phyloP scores from a whole-genome alignment of 2,113 vertebrate genomes.

The Petroica traversi region DNA sequence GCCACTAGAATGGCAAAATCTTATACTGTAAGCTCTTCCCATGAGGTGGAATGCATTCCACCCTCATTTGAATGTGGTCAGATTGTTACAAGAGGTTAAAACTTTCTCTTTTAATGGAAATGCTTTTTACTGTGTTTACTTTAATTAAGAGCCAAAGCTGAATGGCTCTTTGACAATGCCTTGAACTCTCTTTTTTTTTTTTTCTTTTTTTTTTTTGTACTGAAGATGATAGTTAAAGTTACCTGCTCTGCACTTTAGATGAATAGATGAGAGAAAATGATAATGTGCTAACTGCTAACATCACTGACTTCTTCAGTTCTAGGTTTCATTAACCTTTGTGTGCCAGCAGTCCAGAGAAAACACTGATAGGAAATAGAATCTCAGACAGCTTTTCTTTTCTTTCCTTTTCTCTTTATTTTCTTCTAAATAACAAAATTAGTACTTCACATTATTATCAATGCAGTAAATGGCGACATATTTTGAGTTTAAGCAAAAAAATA shows the following conservation, averaged over 20 bases:
- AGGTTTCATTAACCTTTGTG: not conserved
- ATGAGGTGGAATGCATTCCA: constrained; percentile 8
- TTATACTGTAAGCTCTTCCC: not conserved
- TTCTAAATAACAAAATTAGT: not conserved
- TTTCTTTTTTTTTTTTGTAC: not conserved
- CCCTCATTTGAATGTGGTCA: constrained; percentile 28
- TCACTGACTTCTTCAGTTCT: not conserved
- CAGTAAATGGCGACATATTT: not conserved
- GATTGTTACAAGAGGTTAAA: constrained; percentile 40
- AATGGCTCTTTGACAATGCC: not conserved
- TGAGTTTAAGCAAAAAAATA: not conserved
- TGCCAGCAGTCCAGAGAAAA: not conserved
- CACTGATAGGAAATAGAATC: not conserved
- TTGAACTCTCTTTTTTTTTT: not conserved
- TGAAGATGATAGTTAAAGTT: constrained; percentile 1
- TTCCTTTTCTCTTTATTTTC: not conserved
- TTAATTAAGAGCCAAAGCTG: constrained; percentile 47
- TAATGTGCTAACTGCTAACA: not conserved
- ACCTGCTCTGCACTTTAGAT: not conserved
- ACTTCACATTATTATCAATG: not conserved
- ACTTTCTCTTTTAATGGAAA: constrained; percentile 12
- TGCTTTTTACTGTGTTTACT: constrained; percentile 53
- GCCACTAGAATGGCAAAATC: not conserved
- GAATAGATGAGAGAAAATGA: not conserved
- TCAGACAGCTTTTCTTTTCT: not conserved